Evolutionary conservation across 2,888 invertebrate species (phyloP).

Genomic region (Serripes groenlandicus): DNA sequence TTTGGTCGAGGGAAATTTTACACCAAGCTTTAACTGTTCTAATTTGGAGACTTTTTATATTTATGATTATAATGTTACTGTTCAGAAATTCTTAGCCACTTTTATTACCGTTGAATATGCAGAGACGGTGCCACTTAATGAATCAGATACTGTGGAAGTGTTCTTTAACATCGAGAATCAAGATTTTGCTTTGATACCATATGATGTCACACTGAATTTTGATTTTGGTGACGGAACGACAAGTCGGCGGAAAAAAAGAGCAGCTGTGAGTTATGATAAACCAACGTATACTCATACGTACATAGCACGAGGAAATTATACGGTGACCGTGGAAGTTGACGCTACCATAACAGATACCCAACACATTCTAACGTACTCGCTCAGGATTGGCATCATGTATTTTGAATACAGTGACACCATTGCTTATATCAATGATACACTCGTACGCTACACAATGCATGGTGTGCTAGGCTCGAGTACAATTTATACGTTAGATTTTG

Average conservation of each 20-base stretch:
- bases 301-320: conserved; percentile 50
- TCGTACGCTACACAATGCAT: conserved; percentile 51
- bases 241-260: neutral
- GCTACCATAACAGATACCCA: conserved; percentile 48
- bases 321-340: conserved; percentile 25
- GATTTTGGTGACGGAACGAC: conserved; percentile 41
- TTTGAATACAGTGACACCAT: conserved; percentile 54
- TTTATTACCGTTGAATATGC: conserved; percentile 41
- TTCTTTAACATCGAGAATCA: conserved; percentile 60
- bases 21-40: conserved; percentile 51
- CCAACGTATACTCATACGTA: conserved; percentile 42
- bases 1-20: conserved; percentile 46
- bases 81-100: conserved; percentile 44
- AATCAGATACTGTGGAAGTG: conserved; percentile 59
- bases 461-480: conserved; percentile 47
- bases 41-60: conserved; percentile 51
- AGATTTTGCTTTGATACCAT: conserved; percentile 52
- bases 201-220: conserved; percentile 30
- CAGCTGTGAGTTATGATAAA: conserved; percentile 28
- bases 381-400: conserved; percentile 59
- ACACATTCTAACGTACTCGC: conserved; percentile 11
- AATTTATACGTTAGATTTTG: conserved; percentile 47
- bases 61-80: conserved; percentile 42
- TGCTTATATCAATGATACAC: conserved; percentile 46
- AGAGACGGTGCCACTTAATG: conserved; percentile 49